These are phyloP conservation scores for Diadophis punctatus DNA, from an alignment of 2,113 vertebrate species.

Conservation along the genomic window DNA sequence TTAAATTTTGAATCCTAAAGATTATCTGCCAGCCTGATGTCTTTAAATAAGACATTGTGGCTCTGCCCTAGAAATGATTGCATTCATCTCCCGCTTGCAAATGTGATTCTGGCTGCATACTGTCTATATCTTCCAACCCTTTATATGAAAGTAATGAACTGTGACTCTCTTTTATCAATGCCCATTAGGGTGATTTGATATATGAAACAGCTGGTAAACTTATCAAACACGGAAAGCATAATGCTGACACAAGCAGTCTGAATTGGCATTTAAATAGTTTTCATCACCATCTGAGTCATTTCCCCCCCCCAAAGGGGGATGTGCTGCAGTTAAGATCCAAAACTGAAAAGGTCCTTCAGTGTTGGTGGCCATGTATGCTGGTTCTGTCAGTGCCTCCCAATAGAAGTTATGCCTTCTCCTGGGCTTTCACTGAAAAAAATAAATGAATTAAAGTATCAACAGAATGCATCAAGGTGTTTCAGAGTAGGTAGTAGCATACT, in stretches of 20 bases:
- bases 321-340: neutral
- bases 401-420: neutral
- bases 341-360: neutral
- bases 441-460: neutral
- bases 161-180: neutral
- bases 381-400: neutral
- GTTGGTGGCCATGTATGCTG: neutral
- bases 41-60: neutral
- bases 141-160: neutral
- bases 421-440: neutral
- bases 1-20: neutral
- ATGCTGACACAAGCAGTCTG: neutral
- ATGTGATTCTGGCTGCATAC: neutral
- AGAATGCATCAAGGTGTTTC: neutral
- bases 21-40: neutral
- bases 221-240: neutral
- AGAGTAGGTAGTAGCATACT: neutral
- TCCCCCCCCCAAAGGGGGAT: neutral
- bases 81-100: neutral
- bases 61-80: neutral
- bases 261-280: neutral
- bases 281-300: neutral
- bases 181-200: neutral
- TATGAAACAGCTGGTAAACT: neutral
- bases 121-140: neutral